Conservation (phyloP, 1,140 invertebrate species). For the Melipona quadrifasciata region DNA sequence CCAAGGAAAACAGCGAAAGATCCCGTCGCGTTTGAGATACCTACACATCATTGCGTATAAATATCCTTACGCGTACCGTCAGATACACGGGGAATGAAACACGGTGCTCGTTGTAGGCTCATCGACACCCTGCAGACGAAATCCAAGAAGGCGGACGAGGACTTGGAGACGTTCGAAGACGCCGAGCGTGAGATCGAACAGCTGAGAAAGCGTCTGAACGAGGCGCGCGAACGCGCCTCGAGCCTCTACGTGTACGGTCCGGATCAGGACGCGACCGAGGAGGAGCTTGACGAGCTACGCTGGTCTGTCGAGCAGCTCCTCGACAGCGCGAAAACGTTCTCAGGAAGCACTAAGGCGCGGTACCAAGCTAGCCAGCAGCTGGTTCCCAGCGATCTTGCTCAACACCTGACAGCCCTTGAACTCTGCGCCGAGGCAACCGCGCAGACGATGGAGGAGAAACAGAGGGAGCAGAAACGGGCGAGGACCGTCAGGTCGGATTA, state of each 20-base stretch:
- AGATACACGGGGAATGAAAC: background rate
- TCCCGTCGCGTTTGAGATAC: background rate
- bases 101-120: constrained; percentile 75
- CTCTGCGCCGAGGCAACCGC: constrained; percentile 89
- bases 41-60: background rate
- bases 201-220: constrained; percentile 85
- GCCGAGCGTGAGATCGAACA: constrained; percentile 85
- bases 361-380: constrained; percentile 87
- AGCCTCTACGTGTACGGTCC: constrained; percentile 89
- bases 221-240: constrained; percentile 84
- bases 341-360: constrained; percentile 85
- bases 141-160: constrained; percentile 83
- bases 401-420: constrained; percentile 89
- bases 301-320: constrained; percentile 82
- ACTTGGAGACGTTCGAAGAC: constrained; percentile 84
- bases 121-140: constrained; percentile 83
- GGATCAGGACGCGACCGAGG: constrained; percentile 83
- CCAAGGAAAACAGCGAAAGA: background rate
- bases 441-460: constrained; percentile 92
- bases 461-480: constrained; percentile 92
- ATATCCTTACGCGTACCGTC: background rate
- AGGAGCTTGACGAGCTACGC: constrained; percentile 80
- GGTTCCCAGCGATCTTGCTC: constrained; percentile 88
- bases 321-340: constrained; percentile 84
- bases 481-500: constrained; percentile 91